Conservation (phyloP, 1,140 invertebrate species). For the Orchesella cincta region DNA sequence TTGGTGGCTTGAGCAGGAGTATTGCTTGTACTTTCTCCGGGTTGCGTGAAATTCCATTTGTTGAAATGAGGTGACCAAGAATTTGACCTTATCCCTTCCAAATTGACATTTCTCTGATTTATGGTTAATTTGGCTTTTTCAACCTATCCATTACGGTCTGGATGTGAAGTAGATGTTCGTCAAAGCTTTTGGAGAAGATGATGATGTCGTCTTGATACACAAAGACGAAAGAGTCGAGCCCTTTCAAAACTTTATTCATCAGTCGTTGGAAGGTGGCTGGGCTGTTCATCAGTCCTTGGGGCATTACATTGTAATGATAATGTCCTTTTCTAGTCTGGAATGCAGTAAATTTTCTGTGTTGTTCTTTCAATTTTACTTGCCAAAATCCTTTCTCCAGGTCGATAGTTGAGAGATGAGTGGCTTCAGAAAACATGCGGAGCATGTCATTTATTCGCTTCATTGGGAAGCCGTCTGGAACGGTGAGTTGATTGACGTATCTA, state of each 20-base stretch:
- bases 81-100: constrained; percentile 36
- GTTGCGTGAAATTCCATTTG: constrained; percentile 52
- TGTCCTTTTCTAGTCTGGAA: constrained; percentile 54
- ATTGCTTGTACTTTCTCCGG: constrained; percentile 54
- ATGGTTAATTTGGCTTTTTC: constrained; percentile 40
- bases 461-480: constrained; percentile 28
- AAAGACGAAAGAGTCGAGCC: neutral
- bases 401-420: constrained; percentile 21
- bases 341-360: constrained; percentile 48
- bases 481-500: constrained; percentile 32
- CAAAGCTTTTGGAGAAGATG: neutral
- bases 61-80: constrained; percentile 52
- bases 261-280: constrained; percentile 59
- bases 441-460: constrained; percentile 30
- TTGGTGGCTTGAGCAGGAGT: constrained; percentile 52
- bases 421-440: constrained; percentile 13
- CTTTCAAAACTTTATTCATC: constrained; percentile 56
- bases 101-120: constrained; percentile 48
- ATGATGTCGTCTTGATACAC: neutral
- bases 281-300: constrained; percentile 58
- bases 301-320: constrained; percentile 55
- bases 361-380: constrained; percentile 25
- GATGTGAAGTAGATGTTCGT: neutral
- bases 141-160: neutral
- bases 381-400: constrained; percentile 38